These are phyloP conservation scores for Alligator mississippiensis DNA, from an alignment of 2,113 vertebrate species.

Conservation along the genomic window DNA sequence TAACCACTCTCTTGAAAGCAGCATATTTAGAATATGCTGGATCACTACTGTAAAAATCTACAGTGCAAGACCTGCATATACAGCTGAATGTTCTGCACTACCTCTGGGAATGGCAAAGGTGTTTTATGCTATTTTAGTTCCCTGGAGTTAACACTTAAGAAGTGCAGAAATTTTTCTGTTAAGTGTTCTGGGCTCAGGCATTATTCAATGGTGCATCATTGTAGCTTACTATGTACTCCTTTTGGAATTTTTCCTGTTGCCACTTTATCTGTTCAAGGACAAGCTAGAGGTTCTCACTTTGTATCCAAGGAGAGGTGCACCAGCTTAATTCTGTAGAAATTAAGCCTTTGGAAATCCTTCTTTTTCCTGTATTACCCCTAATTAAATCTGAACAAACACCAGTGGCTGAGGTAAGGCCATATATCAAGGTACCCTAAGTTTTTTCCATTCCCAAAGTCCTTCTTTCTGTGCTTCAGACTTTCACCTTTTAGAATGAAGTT, in stretches of 20 bases:
- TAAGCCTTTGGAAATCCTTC: neutral
- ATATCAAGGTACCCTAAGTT: neutral
- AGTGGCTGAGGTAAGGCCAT: neutral
- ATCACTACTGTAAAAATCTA: accelerated
- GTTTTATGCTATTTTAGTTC: neutral
- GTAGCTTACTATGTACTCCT: neutral
- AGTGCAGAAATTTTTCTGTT: conserved; percentile 24
- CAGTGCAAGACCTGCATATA: neutral
- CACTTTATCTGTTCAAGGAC: conserved; percentile 40
- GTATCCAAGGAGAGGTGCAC: neutral
- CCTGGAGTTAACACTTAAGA: conserved; percentile 5
- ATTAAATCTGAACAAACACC: neutral
- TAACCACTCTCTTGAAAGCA: accelerated
- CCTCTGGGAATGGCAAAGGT: neutral
- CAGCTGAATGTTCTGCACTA: accelerated
- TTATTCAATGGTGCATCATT: accelerated
- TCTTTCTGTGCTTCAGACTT: neutral
- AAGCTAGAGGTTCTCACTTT: accelerated
- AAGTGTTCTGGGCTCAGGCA: conserved; percentile 33
- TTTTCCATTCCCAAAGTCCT: neutral
- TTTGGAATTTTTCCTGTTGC: neutral
- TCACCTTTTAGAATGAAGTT: neutral
- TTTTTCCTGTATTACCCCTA: accelerated
- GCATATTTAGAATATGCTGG: accelerated
- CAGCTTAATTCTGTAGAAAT: neutral